Evolutionary conservation across 2,797 vertebrate species (phyloP), one percentile per base, ranked within the genome.

Genomic region (Gambusia yucatana): DNA sequence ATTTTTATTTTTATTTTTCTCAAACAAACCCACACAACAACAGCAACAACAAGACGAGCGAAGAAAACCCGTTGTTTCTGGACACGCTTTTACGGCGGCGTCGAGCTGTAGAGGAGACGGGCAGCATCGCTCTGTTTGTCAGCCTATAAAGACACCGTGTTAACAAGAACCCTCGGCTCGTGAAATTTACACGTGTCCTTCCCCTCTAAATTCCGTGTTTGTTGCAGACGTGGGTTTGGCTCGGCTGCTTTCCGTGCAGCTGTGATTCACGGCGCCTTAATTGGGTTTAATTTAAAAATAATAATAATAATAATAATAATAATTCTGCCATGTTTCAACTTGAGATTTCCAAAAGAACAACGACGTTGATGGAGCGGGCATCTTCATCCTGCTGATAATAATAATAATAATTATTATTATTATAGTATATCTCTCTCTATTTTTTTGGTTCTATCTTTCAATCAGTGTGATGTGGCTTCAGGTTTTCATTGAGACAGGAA

Each of bases 211-310:
- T 22, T 25, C 72, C 36, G n/a, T 50, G 59, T 76, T 77, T 61
- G 72, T 77, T 17, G 75, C 72, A 55, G 65, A 67, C 63, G 78
- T 70, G 82, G 33, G 77, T 81, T 72, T 89, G 87, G 86, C 85
- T 77, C 77, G 0, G 82, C 79, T 90, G 65, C 25, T 74, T 76
- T 81, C 88, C 79, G 47, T 77, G 72, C 82, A 78, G 67, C 79
- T 80, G 76, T 90, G 82, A 89, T 86, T 88, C 87, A 88, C 87
- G 78, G 86, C 86, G 89, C 88, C 88, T 89, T 89, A 83, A 91
- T 88, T 91, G 85, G 88, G 86, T 90, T 89, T 77, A 79, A 87
- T 20, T 55, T 39, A 36, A 39, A 39, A 36, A n/a, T n/a, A n/a
- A n/a, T n/a, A n/a, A 33, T 33, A 33, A 33, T 33, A 33, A 33